Evolutionary conservation across 2,888 invertebrate genomes (phyloP), one percentile per base, ranked within the genome.

Genomic region (Ellobium chinense): DNA sequence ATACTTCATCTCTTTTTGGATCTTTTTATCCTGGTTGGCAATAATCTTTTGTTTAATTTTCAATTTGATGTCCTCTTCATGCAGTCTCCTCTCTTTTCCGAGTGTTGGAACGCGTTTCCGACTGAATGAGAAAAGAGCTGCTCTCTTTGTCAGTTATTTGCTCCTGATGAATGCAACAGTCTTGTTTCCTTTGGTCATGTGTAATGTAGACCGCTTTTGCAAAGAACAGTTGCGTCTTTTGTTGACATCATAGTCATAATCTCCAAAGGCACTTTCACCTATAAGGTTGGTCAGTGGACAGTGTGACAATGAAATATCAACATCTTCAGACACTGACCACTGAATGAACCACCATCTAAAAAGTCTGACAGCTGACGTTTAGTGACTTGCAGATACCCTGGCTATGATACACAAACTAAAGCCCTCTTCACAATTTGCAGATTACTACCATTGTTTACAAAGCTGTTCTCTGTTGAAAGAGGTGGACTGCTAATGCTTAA

Each of bases 231-330:
- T 74, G 62, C 34, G 31, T 63, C 74, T 36, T 36, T 63, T 74
- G 7, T n/a, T 56, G 29, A 74, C 4, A 12, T 74, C 74, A 63
- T 63, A 63, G 29, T 74, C 63, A 4, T 62, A 74, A 37, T 62
- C 74, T 4, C 74, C 62, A 74, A 74, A 74, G 24, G 63, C 74
- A 31, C 74, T 63, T 37, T 74, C 62, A 4, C 74, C 74, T 62
- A 63, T 39, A 37, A 74, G 74, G 14, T 74, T 74, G 29, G 74
- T 60, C 5, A n/a, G n/a, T n/a, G n/a, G n/a, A n/a, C n/a, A n/a
- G n/a, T n/a, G n/a, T n/a, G 24, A 37, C 74, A 74, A 34, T 62
- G 74, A 3, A 37, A 65, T 29, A 29, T 24, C 7, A 7, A 46
- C n/a, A n/a, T n/a, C n/a, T n/a, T n/a, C n/a, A n/a, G n/a, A n/a